phyloP scores from a whole-genome alignment of 2,888 invertebrate genomes.

The Thecocarcelia acutangulata region DNA sequence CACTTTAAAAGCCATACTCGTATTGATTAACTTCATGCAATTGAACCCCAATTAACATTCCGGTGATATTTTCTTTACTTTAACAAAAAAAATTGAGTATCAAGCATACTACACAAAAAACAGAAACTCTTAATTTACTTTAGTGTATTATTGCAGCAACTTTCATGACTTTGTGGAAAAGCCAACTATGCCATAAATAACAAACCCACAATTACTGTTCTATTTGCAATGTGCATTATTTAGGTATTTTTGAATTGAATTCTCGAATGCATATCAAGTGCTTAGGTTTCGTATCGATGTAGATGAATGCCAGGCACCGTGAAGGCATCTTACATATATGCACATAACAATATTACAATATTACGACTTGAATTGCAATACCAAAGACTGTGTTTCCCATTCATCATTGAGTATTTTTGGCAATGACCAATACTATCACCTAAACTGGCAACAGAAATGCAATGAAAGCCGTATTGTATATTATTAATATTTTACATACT shows the following conservation, averaged over 20 bases:
- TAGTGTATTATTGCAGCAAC: neutral
- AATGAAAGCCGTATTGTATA: too few species aligned
- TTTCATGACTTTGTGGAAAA: neutral
- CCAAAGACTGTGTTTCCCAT: constrained; percentile 41
- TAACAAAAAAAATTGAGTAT: too few species aligned
- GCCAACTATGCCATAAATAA: neutral
- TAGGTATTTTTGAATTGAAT: constrained; percentile 62
- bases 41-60: too few species aligned
- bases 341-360: neutral
- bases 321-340: constrained; percentile 14
- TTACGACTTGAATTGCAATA: constrained; percentile 35
- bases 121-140: too few species aligned
- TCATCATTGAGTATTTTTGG: constrained; percentile 52
- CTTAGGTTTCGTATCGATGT: neutral
- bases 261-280: constrained; percentile 50
- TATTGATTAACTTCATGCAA: too few species aligned
- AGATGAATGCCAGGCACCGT: neutral
- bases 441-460: neutral
- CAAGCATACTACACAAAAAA: too few species aligned
- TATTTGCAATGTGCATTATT: constrained; percentile 41
- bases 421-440: constrained; percentile 20
- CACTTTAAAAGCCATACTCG: too few species aligned
- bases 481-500: too few species aligned
- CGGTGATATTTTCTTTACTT: too few species aligned
- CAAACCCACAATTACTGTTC: constrained; percentile 22